These are phyloP conservation scores for Cheilosia vulpina DNA, from an alignment of 2,888 invertebrate species.

Conservation along the genomic window DNA sequence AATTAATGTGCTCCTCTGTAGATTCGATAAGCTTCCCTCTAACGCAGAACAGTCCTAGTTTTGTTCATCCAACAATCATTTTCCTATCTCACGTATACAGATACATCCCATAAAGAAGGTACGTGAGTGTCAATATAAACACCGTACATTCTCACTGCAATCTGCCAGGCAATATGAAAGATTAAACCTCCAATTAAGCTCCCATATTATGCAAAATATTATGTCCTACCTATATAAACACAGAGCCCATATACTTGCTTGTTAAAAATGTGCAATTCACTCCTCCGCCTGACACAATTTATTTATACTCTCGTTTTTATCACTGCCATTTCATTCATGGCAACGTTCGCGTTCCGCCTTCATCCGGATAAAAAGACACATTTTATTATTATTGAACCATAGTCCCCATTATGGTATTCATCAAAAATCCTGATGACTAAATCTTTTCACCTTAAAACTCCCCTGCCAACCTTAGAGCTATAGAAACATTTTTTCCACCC, in stretches of 20 bases:
- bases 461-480: not conserved
- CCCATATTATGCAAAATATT: not conserved
- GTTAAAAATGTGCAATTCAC: not conserved
- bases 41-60: too few relatives aligned
- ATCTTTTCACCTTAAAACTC: slow-evolving; percentile 48
- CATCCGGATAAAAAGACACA: slow-evolving; percentile 8
- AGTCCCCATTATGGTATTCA: slow-evolving; percentile 55
- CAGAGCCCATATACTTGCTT: not conserved
- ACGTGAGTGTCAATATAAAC: too few relatives aligned
- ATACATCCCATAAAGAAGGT: too few relatives aligned
- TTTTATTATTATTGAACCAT: slow-evolving; percentile 73
- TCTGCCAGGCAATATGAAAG: not conserved
- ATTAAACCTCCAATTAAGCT: not conserved
- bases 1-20: too few relatives aligned
- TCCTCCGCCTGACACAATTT: not conserved
- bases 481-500: slow-evolving; percentile 15
- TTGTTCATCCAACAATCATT: too few relatives aligned
- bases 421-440: slow-evolving; percentile 48
- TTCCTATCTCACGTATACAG: too few relatives aligned
- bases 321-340: slow-evolving; percentile 15
- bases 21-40: too few relatives aligned
- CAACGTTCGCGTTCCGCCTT: slow-evolving; percentile 9
- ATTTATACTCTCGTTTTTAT: not conserved
- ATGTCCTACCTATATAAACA: not conserved
- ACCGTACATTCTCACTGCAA: too few relatives aligned